A percentile compares a stretch with the other conserved stretches of the same genome.
Evolutionary conservation across 2,797 vertebrate genomes (phyloP).

Genomic region (Pipistrellus pipistrellus): DNA sequence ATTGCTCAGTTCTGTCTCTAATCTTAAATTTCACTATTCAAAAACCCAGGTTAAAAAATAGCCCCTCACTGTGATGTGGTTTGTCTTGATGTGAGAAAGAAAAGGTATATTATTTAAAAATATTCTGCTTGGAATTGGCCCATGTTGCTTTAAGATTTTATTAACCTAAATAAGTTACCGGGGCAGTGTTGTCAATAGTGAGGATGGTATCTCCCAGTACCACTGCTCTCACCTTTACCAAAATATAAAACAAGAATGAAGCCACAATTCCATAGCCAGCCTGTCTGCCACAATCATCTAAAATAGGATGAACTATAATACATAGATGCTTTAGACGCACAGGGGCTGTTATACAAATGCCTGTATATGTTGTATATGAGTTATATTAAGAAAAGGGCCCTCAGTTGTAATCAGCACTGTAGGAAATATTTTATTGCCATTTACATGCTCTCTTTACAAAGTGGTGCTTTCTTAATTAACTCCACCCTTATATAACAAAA

Average conservation of each 20-base stretch:
- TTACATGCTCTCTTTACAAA: constrained; percentile 72
- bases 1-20: neutral
- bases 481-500: constrained; percentile 71
- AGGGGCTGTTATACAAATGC: neutral
- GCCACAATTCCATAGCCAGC: neutral
- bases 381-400: constrained; percentile 64
- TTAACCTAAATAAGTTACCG: neutral
- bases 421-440: constrained; percentile 74
- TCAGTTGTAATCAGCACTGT: constrained; percentile 64
- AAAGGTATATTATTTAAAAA: neutral
- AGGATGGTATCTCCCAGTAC: neutral
- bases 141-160: neutral
- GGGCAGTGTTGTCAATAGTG: neutral
- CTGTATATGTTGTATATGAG: constrained; percentile 49
- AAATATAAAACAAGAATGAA: neutral
- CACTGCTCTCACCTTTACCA: neutral
- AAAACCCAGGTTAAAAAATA: neutral
- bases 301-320: neutral
- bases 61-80: neutral
- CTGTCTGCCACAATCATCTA: neutral
- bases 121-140: neutral
- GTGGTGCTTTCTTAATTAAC: constrained; percentile 79
- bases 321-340: neutral
- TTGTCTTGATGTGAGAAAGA: neutral
- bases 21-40: neutral